Base-by-base conservation (phyloP, 2,113 vertebrate species). In the Prolemur simus region DNA sequence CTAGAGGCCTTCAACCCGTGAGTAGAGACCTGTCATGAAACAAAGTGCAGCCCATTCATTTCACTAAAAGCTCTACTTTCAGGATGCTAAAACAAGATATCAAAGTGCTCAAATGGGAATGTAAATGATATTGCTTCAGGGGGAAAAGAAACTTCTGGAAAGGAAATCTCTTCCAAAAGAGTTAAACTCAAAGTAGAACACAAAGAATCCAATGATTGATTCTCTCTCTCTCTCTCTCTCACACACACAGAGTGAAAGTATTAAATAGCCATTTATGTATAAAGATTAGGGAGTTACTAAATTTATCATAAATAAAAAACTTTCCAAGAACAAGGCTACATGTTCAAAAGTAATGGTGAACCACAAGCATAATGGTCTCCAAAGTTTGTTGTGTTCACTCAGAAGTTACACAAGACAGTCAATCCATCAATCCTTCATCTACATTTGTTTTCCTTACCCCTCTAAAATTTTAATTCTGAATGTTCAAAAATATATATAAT, bases 271-370 rank as follows among this genome's bases (percentile, higher is more conserved):
- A 89, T 18, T 85, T 87, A n/a, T 52, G 11, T 47, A 89, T 81
- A 82, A 88, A 76, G 73, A 66, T 58, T 73, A 88, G 37, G 34
- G n/a, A 77, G 4, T 54, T 47, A 66, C 27, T 56, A 91, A 77
- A 54, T 91, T 85, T 91, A 88, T 45, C 80, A 85, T 47, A 74
- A 94, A 45, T 60, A 81, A 89, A 73, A 47, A 87, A 88, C 27
- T 73, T 88, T 80, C 64, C 6, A 88, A 97, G 73, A 91, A 49
- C 29, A 45, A 23, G 17, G 39, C 58, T 85, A 71, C 10, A 54
- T 25, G 20, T 76, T 83, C 91, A 89, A 39, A 92, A 95, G 34
- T n/a, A 89, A 95, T n/a, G 39, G 27, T 37, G 10, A 78, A 78
- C 49, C 32, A 42, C 27, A 78, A 60, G 73, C 20, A 56, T 5